These are phyloP conservation scores for Perca flavescens DNA, from an alignment of 2,113 vertebrate species.

Conservation along the genomic window DNA sequence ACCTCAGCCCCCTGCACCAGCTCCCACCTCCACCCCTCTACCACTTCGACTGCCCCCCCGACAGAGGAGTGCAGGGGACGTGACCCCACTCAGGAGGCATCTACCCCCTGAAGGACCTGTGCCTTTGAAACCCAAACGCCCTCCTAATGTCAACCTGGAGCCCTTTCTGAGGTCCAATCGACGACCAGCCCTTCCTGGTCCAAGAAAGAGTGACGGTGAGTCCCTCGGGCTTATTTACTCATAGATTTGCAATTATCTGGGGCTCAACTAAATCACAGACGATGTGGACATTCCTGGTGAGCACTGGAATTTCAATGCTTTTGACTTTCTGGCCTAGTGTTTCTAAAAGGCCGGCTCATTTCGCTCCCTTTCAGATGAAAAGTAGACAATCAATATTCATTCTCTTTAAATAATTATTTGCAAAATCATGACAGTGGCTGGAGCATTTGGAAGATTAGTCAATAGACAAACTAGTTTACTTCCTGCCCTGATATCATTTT, in stretches of 20 bases:
- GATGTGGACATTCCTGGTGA: neutral
- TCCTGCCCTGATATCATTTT: neutral
- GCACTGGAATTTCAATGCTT: neutral
- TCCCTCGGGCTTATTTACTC: neutral
- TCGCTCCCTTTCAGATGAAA: too few relatives aligned
- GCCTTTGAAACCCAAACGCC: conserved; percentile 85
- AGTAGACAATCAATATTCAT: neutral
- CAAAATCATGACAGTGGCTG: neutral
- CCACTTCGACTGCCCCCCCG: conserved; percentile 18
- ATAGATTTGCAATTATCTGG: neutral
- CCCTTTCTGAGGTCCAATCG: conserved; percentile 47
- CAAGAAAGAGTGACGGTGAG: conserved; percentile 59
- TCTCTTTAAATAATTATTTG: neutral
- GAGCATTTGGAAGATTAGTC: neutral
- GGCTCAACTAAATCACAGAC: neutral
- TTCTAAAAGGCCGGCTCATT: neutral
- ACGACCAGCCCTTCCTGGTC: conserved; percentile 7
- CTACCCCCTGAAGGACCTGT: conserved; percentile 73
- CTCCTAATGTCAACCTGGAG: conserved; percentile 82
- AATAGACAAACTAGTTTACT: neutral
- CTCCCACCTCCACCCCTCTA: conserved; percentile 1
- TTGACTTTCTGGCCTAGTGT: neutral
- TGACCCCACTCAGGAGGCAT: conserved; percentile 79
- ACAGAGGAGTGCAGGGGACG: conserved; percentile 61
- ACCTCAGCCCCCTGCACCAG: neutral